Evolutionary conservation across 2,113 vertebrate species (phyloP), one percentile per base, ranked within the genome.

Genomic region (Platichthys flesus): DNA sequence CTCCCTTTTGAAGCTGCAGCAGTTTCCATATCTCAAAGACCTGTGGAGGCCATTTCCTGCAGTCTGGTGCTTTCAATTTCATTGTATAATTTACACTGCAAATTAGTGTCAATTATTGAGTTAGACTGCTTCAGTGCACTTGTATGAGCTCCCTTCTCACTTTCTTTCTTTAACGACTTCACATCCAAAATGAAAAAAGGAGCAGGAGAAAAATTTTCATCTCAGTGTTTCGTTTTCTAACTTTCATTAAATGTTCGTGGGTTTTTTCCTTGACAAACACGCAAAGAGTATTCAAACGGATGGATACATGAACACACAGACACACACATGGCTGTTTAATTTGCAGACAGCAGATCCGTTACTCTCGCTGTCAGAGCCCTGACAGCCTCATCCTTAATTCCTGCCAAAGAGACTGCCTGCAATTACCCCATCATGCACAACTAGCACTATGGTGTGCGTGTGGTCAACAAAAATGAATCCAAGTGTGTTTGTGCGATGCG

Each of bases 401-500:
- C 85, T 88, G 82, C 83, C 79, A 90, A 73, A 85, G 64, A 81
- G 73, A 76, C 68, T 66, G 76, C 59, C 72, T 74, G 84, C 90
- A 91, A 90, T 91, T 90, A 92, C 76, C 85, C 80, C 78, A 85
- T 85, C 87, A 89, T 82, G 71, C 74, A 80, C 82, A 81, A 71
- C 72, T 58, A 73, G 74, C 49, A 68, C 59, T 59, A 56, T 79
- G 74, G 64, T 81, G 79, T 65, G 79, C 65, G 79, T 70, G 79
- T 66, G 81, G 65, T 88, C 71, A 82, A 62, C 56, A 58, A 67
- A 86, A 81, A 88, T 81, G 61, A 84, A 69, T 71, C 59, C 37
- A 68, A 80, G 65, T 64, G 70, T 67, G 70, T 62, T 54, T 56
- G 66, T 51, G 56, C 75, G 59, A 73, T 71, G 59, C 59, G 54